Percentiles rank a stretch among this genome's conserved stretches.
Conservation (phyloP, 1,140 invertebrate species). For the Drosophila melanica region DNA sequence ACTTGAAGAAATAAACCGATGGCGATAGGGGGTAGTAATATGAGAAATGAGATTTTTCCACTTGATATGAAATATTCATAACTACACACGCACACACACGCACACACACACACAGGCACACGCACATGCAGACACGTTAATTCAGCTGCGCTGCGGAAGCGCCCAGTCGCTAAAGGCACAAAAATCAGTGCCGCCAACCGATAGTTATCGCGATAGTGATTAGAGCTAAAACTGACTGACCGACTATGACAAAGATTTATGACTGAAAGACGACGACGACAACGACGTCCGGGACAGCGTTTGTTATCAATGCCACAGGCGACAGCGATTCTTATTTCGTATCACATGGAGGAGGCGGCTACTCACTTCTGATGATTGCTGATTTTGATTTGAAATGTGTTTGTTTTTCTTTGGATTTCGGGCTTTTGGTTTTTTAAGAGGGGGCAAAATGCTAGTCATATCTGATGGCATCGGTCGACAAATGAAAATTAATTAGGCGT, state of each 20-base stretch:
- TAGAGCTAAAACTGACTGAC: slow-evolving; percentile 19
- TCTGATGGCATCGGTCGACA: slow-evolving; percentile 48
- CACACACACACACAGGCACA: slow-evolving; percentile 5
- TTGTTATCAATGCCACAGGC: slow-evolving; percentile 34
- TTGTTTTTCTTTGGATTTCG: background rate
- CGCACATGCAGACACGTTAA: slow-evolving; percentile 7
- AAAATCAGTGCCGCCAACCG: slow-evolving; percentile 15
- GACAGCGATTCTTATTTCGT: slow-evolving; percentile 53
- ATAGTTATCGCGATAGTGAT: slow-evolving; percentile 49
- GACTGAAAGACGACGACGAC: slow-evolving; percentile 2
- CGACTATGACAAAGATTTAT: slow-evolving; percentile 74
- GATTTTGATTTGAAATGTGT: slow-evolving; percentile 28
- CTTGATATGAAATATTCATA: slow-evolving; percentile 39
- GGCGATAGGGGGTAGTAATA: slow-evolving; percentile 67
- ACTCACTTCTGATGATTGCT: slow-evolving; percentile 28
- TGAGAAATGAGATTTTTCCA: slow-evolving; percentile 62
- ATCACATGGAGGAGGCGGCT: slow-evolving; percentile 11
- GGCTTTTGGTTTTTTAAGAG: background rate
- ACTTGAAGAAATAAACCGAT: slow-evolving; percentile 65
- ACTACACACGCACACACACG: slow-evolving; percentile 9
- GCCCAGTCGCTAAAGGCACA: slow-evolving; percentile 24
- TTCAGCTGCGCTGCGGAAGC: slow-evolving; percentile 21
- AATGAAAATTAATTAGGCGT: slow-evolving; percentile 75
- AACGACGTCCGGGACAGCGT: background rate
- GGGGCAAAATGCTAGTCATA: slow-evolving; percentile 51